These are phyloP conservation scores for Diadema setosum DNA, from an alignment of 35 echinoderm and acorn worm species.

Conservation along the genomic window DNA sequence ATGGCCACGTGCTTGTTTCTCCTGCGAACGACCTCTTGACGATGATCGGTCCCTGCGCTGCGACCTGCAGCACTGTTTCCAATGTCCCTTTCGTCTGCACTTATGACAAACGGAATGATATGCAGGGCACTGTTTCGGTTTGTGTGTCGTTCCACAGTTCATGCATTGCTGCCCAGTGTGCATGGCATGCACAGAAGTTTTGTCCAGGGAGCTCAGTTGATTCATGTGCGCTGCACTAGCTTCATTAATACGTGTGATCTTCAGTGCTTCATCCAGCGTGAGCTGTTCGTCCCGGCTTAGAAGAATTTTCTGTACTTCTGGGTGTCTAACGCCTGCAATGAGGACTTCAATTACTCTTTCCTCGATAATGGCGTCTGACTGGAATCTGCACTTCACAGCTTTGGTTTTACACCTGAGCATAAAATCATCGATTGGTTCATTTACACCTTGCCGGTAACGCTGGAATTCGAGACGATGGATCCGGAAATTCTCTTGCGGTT, in stretches of 20 bases:
- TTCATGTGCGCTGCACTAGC: neutral
- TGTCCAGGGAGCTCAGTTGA: neutral
- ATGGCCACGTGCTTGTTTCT: too few relatives aligned
- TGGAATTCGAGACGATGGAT: neutral
- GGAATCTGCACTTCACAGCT: neutral
- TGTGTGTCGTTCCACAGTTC: neutral
- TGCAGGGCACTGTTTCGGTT: neutral
- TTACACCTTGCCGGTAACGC: neutral
- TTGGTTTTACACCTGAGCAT: neutral
- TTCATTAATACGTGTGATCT: too few relatives aligned
- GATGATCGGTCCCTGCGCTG: too few relatives aligned
- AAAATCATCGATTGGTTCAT: too few relatives aligned
- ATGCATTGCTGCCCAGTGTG: neutral
- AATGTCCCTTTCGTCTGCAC: constrained; percentile 3
- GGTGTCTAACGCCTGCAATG: neutral
- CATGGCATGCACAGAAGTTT: neutral
- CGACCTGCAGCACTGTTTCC: too few relatives aligned
- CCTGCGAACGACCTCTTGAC: too few relatives aligned
- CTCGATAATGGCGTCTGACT: neutral
- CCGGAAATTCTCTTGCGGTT: neutral
- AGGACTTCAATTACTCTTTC: neutral
- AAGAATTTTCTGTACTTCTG: neutral
- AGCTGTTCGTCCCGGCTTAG: neutral
- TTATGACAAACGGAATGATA: neutral
- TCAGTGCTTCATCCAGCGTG: too few relatives aligned